These are phyloP conservation scores for Meiosimyza platycephala DNA, from an alignment of 2,888 invertebrate genomes.

Conservation along the genomic window DNA sequence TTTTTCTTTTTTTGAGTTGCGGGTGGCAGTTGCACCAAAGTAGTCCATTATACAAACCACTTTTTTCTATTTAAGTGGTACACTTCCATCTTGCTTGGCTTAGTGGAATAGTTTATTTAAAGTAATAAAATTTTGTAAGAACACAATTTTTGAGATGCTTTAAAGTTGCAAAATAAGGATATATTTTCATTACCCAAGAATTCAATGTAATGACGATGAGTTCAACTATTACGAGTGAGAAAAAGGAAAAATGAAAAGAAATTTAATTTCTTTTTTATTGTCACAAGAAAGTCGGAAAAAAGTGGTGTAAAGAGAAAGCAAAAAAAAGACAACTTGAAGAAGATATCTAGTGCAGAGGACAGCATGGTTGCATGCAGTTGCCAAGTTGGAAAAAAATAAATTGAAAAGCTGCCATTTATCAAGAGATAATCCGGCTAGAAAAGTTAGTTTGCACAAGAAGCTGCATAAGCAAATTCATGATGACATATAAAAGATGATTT, in stretches of 20 bases:
- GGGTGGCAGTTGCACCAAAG: neutral
- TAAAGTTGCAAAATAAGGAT: conserved; percentile 5
- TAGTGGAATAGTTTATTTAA: conserved; percentile 24
- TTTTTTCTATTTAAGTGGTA: neutral
- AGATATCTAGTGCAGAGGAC: too few species aligned
- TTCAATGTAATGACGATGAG: neutral
- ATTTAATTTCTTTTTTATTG: conserved; percentile 37
- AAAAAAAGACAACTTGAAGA: too few species aligned
- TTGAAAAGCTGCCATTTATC: too few species aligned
- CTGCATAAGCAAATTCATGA: too few species aligned
- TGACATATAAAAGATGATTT: too few species aligned
- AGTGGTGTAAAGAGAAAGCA: neutral
- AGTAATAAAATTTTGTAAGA: conserved; percentile 14
- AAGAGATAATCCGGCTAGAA: too few species aligned
- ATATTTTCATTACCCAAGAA: conserved; percentile 20
- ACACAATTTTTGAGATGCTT: conserved; percentile 8
- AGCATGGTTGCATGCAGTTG: too few species aligned
- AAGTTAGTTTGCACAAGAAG: too few species aligned
- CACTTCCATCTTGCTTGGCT: neutral
- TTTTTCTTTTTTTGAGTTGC: too few species aligned
- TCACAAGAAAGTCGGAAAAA: conserved; percentile 6
- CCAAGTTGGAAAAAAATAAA: too few species aligned
- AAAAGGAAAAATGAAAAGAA: neutral
- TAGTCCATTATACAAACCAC: too few species aligned
- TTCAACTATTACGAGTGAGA: too few species aligned